phyloP scores from a whole-genome alignment of 2,113 vertebrate genomes.

The Cranoglanis bouderius region DNA sequence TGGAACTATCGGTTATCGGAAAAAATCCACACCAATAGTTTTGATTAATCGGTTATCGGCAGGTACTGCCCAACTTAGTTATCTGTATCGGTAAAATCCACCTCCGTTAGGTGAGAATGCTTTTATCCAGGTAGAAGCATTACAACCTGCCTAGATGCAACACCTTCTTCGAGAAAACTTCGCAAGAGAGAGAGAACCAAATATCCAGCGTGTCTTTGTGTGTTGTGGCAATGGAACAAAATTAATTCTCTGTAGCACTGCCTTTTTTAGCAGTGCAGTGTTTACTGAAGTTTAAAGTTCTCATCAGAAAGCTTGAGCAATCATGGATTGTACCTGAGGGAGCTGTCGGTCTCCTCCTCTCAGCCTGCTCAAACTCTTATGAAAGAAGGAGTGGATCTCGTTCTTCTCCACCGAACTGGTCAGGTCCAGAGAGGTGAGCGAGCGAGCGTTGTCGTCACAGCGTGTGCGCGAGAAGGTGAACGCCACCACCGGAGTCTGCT shows the following conservation, averaged over 20 bases:
- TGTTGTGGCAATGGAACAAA: neutral
- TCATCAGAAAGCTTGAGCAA: neutral
- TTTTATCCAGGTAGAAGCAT: neutral
- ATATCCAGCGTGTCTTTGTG: neutral
- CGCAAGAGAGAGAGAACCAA: neutral
- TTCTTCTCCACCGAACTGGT: slow-evolving; percentile 83
- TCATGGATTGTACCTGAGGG: slow-evolving; percentile 79
- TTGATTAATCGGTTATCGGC: too few relatives aligned
- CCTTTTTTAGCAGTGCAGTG: too few relatives aligned
- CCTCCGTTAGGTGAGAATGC: neutral
- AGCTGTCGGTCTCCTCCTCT: slow-evolving; percentile 84
- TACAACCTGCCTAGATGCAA: neutral
- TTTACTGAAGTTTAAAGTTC: too few relatives aligned
- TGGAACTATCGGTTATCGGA: too few relatives aligned
- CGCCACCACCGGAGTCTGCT: slow-evolving; percentile 87
- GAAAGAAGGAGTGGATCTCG: slow-evolving; percentile 87
- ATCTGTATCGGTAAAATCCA: too few relatives aligned
- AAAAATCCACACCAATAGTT: too few relatives aligned
- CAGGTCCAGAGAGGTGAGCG: slow-evolving; percentile 82
- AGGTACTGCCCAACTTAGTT: too few relatives aligned
- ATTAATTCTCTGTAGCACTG: neutral
- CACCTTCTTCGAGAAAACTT: neutral
- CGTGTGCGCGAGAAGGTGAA: slow-evolving; percentile 90
- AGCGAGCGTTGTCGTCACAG: slow-evolving; percentile 86
- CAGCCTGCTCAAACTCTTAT: slow-evolving; percentile 87